Evolutionary conservation across 2,113 vertebrate genomes (phyloP).

Genomic region (Catagonus wagneri): DNA sequence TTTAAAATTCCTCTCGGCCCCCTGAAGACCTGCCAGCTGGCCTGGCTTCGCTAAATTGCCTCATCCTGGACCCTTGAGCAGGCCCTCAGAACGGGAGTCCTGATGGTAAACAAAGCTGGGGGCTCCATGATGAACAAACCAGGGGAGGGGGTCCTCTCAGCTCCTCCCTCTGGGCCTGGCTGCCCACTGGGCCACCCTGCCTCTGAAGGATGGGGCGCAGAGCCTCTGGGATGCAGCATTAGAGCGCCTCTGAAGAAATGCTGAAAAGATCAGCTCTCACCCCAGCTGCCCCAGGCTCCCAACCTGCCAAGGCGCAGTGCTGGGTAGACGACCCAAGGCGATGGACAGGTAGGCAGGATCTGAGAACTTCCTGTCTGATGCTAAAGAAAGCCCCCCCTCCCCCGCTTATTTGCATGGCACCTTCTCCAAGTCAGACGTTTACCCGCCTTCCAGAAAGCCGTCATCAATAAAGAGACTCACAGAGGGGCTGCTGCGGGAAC

Average conservation of each 20-base stretch:
- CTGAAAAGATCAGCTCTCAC: background rate
- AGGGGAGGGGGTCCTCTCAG: background rate
- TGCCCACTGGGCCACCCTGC: background rate
- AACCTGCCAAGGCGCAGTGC: background rate
- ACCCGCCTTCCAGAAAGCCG: slow-evolving; percentile 76
- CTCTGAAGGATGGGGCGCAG: background rate
- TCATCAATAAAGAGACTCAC: slow-evolving; percentile 74
- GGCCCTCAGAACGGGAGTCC: background rate
- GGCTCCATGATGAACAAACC: background rate
- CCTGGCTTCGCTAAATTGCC: slow-evolving; percentile 52
- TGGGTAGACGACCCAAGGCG: background rate
- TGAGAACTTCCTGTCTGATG: background rate
- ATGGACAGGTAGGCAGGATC: slow-evolving; percentile 52
- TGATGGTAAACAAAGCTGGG: slow-evolving; percentile 34
- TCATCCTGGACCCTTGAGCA: slow-evolving; percentile 15
- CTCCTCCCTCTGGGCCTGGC: background rate
- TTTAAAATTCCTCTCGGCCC: slow-evolving; percentile 74
- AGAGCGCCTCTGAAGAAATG: background rate
- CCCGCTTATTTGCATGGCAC: slow-evolving; percentile 72
- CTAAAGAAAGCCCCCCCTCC: background rate
- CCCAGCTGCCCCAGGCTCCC: background rate
- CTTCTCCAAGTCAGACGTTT: slow-evolving; percentile 72
- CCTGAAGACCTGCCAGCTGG: slow-evolving; percentile 74
- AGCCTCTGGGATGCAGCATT: background rate
- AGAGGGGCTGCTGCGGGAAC: background rate